These are phyloP conservation scores for Lamellibrachia satsuma DNA, from an alignment of 2,888 invertebrate genomes.

Conservation along the genomic window DNA sequence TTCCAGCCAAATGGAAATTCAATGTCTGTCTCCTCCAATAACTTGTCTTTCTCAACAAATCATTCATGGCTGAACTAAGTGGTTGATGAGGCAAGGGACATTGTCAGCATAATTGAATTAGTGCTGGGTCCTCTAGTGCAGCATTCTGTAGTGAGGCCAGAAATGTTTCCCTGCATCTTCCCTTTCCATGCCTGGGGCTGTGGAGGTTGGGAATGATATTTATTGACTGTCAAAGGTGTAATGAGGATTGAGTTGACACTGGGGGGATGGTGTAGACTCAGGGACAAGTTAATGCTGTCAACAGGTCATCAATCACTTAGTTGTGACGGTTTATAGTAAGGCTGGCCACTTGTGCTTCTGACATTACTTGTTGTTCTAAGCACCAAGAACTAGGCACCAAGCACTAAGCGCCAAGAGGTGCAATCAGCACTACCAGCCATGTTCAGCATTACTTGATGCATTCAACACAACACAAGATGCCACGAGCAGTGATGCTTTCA, in stretches of 20 bases:
- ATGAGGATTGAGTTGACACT: background rate
- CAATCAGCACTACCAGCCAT: no score
- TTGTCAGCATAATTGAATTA: background rate
- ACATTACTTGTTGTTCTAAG: no score
- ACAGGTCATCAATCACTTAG: background rate
- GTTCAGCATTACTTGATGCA: no score
- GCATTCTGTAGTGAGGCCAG: background rate
- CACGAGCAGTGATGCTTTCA: no score
- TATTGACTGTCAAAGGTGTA: background rate
- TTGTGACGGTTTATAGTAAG: constrained; percentile 2
- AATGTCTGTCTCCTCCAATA: background rate
- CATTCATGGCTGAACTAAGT: background rate
- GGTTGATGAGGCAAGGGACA: background rate
- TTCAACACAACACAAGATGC: no score
- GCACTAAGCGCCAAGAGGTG: no score
- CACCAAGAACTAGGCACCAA: no score
- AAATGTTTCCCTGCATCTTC: background rate
- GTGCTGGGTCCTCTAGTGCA: background rate
- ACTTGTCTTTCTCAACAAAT: background rate
- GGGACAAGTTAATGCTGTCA: background rate
- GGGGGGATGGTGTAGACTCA: background rate
- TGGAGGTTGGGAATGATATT: background rate
- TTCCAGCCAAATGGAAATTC: constrained; percentile 9
- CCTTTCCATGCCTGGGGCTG: background rate
- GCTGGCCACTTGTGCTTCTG: background rate